Percentiles rank a stretch among this genome's conserved stretches.
Conservation (phyloP, 2,888 invertebrate species). For the Carpatolechia fugitivella region DNA sequence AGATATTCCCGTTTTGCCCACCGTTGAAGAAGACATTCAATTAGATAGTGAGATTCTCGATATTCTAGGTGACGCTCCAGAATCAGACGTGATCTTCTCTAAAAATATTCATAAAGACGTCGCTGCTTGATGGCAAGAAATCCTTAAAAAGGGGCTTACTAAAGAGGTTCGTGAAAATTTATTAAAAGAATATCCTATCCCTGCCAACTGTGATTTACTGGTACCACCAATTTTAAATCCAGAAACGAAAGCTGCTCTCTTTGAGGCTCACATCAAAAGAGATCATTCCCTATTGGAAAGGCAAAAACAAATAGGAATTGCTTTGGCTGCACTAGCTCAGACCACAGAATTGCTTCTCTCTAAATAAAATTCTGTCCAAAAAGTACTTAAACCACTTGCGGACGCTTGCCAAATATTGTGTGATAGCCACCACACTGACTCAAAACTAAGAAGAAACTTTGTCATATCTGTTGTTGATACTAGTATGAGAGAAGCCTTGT, state of each 20-base stretch:
- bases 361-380: background rate
- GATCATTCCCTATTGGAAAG: slow-evolving; percentile 4
- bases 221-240: slow-evolving; percentile 16
- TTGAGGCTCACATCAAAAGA: slow-evolving; percentile 5
- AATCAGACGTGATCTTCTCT: background rate
- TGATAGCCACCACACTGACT: slow-evolving; percentile 15
- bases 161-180: slow-evolving; percentile 15
- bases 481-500: slow-evolving; percentile 7
- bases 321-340: slow-evolving; percentile 11
- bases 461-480: slow-evolving; percentile 12
- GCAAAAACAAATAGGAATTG: slow-evolving; percentile 14
- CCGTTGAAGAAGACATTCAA: background rate
- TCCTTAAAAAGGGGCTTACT: slow-evolving; percentile 5
- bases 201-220: slow-evolving; percentile 12
- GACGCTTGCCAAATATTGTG: slow-evolving; percentile 19
- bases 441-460: slow-evolving; percentile 10
- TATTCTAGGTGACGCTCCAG: slow-evolving; percentile 14
- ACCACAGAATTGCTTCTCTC: background rate
- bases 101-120: slow-evolving; percentile 10
- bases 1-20: background rate
- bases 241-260: slow-evolving; percentile 14
- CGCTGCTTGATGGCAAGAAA: background rate
- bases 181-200: slow-evolving; percentile 10
- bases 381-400: slow-evolving; percentile 19
- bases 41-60: background rate